Evolutionary conservation across 2,113 vertebrate species (phyloP), one percentile per base, ranked within the genome.

Genomic region (Okapia johnstoni): DNA sequence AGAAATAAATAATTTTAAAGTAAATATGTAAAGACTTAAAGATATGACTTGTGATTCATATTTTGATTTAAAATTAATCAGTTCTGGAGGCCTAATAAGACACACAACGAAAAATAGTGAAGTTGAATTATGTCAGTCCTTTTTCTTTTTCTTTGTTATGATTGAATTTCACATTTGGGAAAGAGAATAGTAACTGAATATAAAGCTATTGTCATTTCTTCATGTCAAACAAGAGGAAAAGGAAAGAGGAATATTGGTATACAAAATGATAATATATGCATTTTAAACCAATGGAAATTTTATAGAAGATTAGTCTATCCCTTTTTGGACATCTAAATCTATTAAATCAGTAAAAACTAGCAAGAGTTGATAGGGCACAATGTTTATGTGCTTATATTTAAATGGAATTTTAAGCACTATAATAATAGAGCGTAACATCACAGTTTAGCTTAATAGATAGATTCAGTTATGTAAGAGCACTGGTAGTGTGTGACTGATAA

Each of bases 51-150:
- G 36, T 95, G 26, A 33, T 2, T 6, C 2, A 36, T 76, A 87
- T 70, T 96, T 83, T 93, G 26, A 50, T 86, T 83, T 81, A 54
- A 84, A 95, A 95, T 33, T 84, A 95, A 94, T 84, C 25, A 96
- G 17, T 19, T 2, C 6, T 52, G 28, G 26, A 92, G 58, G 6
- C 2, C 12, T 95, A 81, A 80, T 80, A 26, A 96, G 16, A 92
- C 88, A 80, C 46, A 70, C 66, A 70, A 12, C 36, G n/a, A 73
- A 15, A 6, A 83, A 84, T 43, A 52, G 3, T 36, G 23, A 61
- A 92, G 63, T 80, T 93, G 33, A 94, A 54, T 48, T 90, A 57
- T 52, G 28, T 61, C 15, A 86, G 1, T 90, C 2, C 4, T 79
- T 92, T 95, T 52, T 50, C 48, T 55, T 83, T 90, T 16, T 63